phyloP scores from a whole-genome alignment of 2,888 invertebrate genomes.

The Blastobasis lacticolella region DNA sequence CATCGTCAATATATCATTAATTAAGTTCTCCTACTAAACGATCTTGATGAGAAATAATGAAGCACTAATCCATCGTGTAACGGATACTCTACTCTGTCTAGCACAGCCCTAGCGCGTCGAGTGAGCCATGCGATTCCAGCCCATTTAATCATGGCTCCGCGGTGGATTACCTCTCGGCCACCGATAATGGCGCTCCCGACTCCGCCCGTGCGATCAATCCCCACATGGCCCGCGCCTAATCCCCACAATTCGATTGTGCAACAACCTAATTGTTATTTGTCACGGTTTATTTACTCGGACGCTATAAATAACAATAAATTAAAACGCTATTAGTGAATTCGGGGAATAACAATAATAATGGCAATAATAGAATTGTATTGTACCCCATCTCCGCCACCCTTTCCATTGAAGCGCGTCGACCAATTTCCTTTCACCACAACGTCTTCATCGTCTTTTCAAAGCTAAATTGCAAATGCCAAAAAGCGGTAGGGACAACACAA shows the following conservation, averaged over 20 bases:
- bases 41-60: too few species aligned
- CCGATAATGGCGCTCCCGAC: constrained; percentile 26
- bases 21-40: too few species aligned
- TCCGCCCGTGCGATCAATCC: constrained; percentile 32
- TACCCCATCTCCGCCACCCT: constrained; percentile 13
- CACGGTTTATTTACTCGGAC: too few species aligned
- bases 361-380: constrained; percentile 7
- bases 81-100: too few species aligned
- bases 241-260: constrained; percentile 1
- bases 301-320: not conserved
- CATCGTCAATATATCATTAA: too few species aligned
- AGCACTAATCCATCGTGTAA: too few species aligned
- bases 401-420: constrained; percentile 19
- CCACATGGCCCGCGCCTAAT: constrained; percentile 22
- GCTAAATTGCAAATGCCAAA: constrained; percentile 32
- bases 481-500: constrained; percentile 26
- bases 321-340: not conserved
- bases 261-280: too few species aligned
- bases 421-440: constrained; percentile 23
- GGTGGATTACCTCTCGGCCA: constrained; percentile 37
- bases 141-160: not conserved
- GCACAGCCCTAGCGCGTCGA: too few species aligned
- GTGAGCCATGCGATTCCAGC: too few species aligned
- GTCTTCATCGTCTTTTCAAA: constrained; percentile 20
- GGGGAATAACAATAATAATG: not conserved